A percentile compares a stretch with the other conserved stretches of the same genome.
Conservation (phyloP, 2,888 invertebrate genomes). For the Tuta absoluta region DNA sequence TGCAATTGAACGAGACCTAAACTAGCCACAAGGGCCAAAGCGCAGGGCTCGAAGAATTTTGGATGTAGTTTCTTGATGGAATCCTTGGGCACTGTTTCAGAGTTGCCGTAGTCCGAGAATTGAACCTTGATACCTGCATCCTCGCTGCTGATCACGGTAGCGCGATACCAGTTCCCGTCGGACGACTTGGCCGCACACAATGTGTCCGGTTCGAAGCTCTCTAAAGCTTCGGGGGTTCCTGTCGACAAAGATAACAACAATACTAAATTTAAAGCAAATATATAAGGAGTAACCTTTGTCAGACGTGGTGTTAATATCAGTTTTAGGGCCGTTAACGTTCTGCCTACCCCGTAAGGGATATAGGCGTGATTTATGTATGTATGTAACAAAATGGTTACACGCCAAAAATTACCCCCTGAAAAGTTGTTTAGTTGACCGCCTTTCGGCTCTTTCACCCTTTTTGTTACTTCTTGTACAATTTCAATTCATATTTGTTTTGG, state of each 20-base stretch:
- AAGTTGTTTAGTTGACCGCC: too few relatives aligned
- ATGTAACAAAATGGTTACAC: too few relatives aligned
- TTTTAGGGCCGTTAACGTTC: too few relatives aligned
- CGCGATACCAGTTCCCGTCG: slow-evolving; percentile 88
- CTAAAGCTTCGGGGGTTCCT: slow-evolving; percentile 65
- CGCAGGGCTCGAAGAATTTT: slow-evolving; percentile 69
- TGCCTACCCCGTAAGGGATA: too few relatives aligned
- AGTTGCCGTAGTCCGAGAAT: slow-evolving; percentile 87
- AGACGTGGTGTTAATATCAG: too few relatives aligned
- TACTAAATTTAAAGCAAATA: too few relatives aligned
- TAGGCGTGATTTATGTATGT: too few relatives aligned
- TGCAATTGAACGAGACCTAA: slow-evolving; percentile 67
- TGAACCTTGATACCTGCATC: slow-evolving; percentile 75
- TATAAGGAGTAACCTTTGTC: too few relatives aligned
- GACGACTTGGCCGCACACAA: slow-evolving; percentile 83
- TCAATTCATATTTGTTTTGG: too few relatives aligned
- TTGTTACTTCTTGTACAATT: too few relatives aligned
- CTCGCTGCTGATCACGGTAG: slow-evolving; percentile 71
- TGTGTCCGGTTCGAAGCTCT: slow-evolving; percentile 71
- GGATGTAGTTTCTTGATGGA: slow-evolving; percentile 74
- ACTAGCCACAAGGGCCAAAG: slow-evolving; percentile 64
- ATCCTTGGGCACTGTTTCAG: slow-evolving; percentile 76
- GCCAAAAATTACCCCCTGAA: too few relatives aligned
- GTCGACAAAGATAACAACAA: slow-evolving; percentile 30
- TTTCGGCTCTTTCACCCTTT: too few relatives aligned